Evolutionary conservation across 64 coral and sea anemone genomes (phyloP), one percentile per base, ranked within the genome.

Genomic region (Pocillopora damicornis): DNA sequence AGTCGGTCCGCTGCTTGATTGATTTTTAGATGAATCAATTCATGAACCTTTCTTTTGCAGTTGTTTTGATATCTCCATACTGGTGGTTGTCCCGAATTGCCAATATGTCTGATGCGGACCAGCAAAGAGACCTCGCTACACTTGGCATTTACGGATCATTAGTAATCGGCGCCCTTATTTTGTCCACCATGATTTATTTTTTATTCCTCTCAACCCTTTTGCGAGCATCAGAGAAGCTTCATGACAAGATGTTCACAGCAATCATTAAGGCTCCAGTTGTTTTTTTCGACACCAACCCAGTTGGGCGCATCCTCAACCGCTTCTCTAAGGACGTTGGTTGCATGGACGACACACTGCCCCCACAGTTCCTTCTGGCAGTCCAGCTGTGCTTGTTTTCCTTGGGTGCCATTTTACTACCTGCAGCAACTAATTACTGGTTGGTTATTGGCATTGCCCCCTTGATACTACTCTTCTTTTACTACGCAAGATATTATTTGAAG

Each of bases 281-380:
- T 16, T 95, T 95, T 73, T 95, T 95, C 73, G 92, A 93, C 82
- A 93, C 87, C 2, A 93, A 89, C 35, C 80, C 92, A 11, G 80
- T 56, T 14, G 92, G 92, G 13, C 92, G 92, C 18, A 86, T 93
- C 45, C 60, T 93, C 1, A 93, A 93, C 56, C 87, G 87, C 1
- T 93, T 93, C 58, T 89, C 92, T 37, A 88, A 93, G 61, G 92
- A 93, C 45, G 61, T 89, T 38, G 87, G 87, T 11, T 76, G 76
- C 37, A 74, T 93, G 18, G 92, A 93, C 64, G 87, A 93, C 64
- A 37, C 64, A 2, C 26, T 93, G 8, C 92, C 92, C 0, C 45
- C 81, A 17, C 87, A 89, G 11, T 62, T 93, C 26, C 76, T 63
- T 18, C 80, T 72, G 35, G 81, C 87, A 15, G 74, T 86, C 9